These are phyloP conservation scores for Campoplex nolae DNA, from an alignment of 2,888 invertebrate species.

Conservation along the genomic window DNA sequence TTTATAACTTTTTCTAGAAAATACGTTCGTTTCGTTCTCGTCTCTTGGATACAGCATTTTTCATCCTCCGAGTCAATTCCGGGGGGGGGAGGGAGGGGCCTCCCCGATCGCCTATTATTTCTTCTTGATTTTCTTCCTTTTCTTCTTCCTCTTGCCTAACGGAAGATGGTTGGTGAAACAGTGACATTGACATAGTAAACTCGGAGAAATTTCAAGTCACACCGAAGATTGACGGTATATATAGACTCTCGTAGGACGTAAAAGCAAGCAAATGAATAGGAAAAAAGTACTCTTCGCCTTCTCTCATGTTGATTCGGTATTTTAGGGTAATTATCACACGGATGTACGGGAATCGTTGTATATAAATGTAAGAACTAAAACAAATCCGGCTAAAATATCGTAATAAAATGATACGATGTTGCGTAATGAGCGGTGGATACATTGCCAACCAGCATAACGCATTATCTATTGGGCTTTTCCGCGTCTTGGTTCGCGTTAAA, in stretches of 20 bases:
- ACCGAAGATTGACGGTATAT: background rate
- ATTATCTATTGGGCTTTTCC: conserved; percentile 32
- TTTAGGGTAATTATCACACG: background rate
- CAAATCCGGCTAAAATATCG: background rate
- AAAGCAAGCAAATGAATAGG: conserved; percentile 31
- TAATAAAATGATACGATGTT: conserved; percentile 1
- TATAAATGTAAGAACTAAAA: background rate
- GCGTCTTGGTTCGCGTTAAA: conserved; percentile 40
- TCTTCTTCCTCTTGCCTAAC: conserved; percentile 47
- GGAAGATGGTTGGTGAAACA: conserved; percentile 54
- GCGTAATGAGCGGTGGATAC: conserved; percentile 49
- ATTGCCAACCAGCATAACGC: too few species aligned
- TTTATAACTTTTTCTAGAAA: conserved; percentile 10
- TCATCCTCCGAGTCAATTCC: background rate
- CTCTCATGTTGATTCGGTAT: background rate
- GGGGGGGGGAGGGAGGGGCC: too few species aligned
- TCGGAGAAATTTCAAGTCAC: background rate
- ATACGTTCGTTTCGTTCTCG: background rate
- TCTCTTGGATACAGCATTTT: background rate
- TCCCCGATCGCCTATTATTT: conserved; percentile 23
- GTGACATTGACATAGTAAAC: conserved; percentile 60
- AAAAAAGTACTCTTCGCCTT: conserved; percentile 23
- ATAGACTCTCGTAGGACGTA: conserved; percentile 31
- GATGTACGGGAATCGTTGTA: background rate
- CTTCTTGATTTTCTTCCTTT: conserved; percentile 45